phyloP scores from a whole-genome alignment of 1,140 invertebrate species.

The Micrasema longulum region DNA sequence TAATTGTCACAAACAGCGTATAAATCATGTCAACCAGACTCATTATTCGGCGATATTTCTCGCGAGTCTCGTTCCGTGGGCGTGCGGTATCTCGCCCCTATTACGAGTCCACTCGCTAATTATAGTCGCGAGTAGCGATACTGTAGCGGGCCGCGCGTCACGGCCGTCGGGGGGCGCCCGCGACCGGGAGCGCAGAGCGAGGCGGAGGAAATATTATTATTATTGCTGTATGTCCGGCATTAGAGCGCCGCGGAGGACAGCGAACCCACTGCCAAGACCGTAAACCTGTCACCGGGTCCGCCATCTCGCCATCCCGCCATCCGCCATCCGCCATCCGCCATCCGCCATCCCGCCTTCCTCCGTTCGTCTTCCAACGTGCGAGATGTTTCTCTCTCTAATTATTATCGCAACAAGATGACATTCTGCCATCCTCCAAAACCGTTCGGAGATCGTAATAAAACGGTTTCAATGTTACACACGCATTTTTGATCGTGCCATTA shows the following conservation, averaged over 20 bases:
- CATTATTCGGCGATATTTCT: slow-evolving; percentile 55
- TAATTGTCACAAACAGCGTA: slow-evolving; percentile 51
- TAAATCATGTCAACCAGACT: slow-evolving; percentile 52
- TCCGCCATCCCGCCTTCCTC: slow-evolving; percentile 10
- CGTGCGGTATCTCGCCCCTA: slow-evolving; percentile 43
- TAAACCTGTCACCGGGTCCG: slow-evolving; percentile 49
- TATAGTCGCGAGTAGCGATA: slow-evolving; percentile 47
- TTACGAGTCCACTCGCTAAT: slow-evolving; percentile 49
- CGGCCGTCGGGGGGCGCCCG: slow-evolving; percentile 43
- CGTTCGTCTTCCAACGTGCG: background rate
- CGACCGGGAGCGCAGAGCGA: slow-evolving; percentile 36
- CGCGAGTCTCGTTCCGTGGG: slow-evolving; percentile 45
- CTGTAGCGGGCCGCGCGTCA: slow-evolving; percentile 16
- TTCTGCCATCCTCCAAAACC: slow-evolving; percentile 40
- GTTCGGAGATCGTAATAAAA: slow-evolving; percentile 36
- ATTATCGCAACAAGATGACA: slow-evolving; percentile 42
- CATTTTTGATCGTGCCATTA: slow-evolving; percentile 18
- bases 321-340: slow-evolving; percentile 14
- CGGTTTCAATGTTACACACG: slow-evolving; percentile 25
- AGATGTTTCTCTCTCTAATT: slow-evolving; percentile 42
- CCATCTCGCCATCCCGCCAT: background rate
- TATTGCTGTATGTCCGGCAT: slow-evolving; percentile 38
- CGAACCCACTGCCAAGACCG: slow-evolving; percentile 52
- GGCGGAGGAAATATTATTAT: slow-evolving; percentile 46
- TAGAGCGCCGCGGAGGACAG: slow-evolving; percentile 44